A percentile compares a stretch with the other conserved stretches of the same genome.
Conservation (phyloP, 2,888 invertebrate genomes). For the Agrochola macilenta region DNA sequence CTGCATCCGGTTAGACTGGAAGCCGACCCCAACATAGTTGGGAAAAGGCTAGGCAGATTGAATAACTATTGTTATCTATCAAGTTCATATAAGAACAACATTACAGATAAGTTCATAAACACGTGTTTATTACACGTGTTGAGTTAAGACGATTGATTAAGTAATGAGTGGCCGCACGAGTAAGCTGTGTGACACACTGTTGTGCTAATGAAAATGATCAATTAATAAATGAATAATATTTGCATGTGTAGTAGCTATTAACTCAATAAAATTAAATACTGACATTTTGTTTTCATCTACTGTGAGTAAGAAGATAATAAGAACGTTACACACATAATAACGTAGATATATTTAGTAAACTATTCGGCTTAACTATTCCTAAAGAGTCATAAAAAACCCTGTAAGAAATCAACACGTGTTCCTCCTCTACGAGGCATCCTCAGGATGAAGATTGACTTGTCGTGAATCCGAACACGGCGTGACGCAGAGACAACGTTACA, state of each 20-base stretch:
- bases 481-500: neutral
- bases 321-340: neutral
- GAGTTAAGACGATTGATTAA: conserved; percentile 43
- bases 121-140: conserved; percentile 24
- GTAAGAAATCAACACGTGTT: too few species aligned
- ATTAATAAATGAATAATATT: conserved; percentile 17
- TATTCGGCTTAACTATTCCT: too few species aligned
- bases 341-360: too few species aligned
- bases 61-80: neutral
- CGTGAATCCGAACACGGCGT: too few species aligned
- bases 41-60: too few species aligned
- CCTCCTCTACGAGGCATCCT: too few species aligned
- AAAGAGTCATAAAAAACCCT: too few species aligned
- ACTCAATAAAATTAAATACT: neutral
- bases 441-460: too few species aligned
- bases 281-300: neutral
- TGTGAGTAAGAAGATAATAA: neutral
- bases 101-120: neutral
- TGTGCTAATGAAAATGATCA: neutral
- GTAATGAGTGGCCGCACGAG: conserved; percentile 33
- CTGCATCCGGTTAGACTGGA: too few species aligned
- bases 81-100: neutral
- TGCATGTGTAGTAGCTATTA: neutral
- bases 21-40: too few species aligned
- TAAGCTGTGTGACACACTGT: conserved; percentile 21